phyloP scores from a whole-genome alignment of 2,113 vertebrate species.

The Puntigrus tetrazona region DNA sequence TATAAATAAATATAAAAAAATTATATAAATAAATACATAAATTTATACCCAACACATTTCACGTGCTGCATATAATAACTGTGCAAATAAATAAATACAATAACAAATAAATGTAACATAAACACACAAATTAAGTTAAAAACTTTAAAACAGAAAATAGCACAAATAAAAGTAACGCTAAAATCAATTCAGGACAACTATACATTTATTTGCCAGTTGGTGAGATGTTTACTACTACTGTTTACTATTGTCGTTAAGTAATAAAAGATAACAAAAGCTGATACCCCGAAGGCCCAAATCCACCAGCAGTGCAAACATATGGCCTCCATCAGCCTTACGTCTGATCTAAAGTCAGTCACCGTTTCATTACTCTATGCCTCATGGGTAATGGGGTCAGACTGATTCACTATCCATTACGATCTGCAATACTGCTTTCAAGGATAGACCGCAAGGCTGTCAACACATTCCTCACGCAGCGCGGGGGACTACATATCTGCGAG shows the following conservation, averaged over 20 bases:
- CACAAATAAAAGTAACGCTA: too few species aligned
- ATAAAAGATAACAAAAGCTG: background rate
- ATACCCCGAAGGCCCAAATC: conserved; percentile 18
- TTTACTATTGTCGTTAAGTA: background rate
- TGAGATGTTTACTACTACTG: background rate
- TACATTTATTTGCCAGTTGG: background rate
- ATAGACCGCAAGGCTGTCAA: background rate
- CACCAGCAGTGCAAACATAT: conserved; percentile 15
- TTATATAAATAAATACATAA: background rate
- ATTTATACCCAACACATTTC: too few species aligned
- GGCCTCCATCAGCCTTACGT: background rate
- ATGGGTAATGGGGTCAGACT: conserved; percentile 20
- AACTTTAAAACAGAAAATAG: too few species aligned
- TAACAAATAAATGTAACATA: too few species aligned
- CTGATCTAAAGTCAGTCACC: conserved; percentile 4
- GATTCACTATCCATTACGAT: conserved; percentile 30
- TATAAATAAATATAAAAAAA: background rate
- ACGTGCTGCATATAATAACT: too few species aligned
- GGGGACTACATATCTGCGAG: conserved; percentile 5
- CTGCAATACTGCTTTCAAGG: conserved; percentile 22
- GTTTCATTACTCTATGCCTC: conserved; percentile 8
- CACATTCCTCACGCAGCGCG: background rate
- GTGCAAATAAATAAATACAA: too few species aligned
- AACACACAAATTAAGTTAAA: too few species aligned
- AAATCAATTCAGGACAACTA: too few species aligned